phyloP scores from a whole-genome alignment of 2,113 vertebrate genomes.

The Promerops cafer region DNA sequence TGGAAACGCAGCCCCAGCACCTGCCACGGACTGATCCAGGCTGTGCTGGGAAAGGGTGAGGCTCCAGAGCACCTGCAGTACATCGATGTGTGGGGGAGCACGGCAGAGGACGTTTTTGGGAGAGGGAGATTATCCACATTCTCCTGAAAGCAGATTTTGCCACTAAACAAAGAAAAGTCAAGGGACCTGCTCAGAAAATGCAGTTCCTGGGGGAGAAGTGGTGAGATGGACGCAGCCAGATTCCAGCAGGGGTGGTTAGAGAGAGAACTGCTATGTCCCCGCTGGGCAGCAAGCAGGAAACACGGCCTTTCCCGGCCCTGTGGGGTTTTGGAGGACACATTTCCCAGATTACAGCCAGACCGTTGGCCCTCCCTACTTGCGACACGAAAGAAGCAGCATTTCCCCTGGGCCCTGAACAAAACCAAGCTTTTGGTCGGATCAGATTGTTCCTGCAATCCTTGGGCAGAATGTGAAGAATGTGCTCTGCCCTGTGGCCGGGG shows the following conservation, averaged over 20 bases:
- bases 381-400: not conserved
- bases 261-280: not conserved
- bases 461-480: not conserved
- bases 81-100: not conserved
- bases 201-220: not conserved
- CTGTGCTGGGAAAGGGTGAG: not conserved
- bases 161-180: not conserved
- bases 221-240: not conserved
- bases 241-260: too few relatives aligned
- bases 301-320: not conserved
- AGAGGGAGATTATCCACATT: too few relatives aligned
- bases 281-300: not conserved
- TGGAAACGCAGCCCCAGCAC: not conserved
- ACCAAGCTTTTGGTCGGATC: not conserved
- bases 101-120: not conserved
- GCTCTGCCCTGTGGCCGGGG: not conserved
- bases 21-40: not conserved
- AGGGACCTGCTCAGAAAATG: not conserved
- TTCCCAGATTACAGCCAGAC: not conserved
- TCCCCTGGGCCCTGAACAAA: not conserved
- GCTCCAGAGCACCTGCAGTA: too few relatives aligned
- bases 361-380: not conserved
- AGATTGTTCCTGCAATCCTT: too few relatives aligned
- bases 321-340: not conserved
- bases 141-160: not conserved